phyloP scores from a whole-genome alignment of 2,888 invertebrate genomes.

The Agrochola lychnidis region DNA sequence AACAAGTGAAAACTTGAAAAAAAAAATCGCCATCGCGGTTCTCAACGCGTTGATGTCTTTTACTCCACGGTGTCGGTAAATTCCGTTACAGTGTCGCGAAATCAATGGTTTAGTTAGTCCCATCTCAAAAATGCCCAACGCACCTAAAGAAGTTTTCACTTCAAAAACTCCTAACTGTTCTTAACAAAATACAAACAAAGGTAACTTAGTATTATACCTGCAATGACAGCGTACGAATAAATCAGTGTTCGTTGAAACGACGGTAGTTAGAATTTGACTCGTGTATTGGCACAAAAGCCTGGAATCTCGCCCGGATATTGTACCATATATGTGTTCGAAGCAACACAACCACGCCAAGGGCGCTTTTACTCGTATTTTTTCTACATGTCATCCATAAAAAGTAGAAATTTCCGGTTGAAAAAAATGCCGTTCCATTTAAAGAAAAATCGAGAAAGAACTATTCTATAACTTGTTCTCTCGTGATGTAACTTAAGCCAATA shows the following conservation, averaged over 20 bases:
- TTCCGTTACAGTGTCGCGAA: too few species aligned
- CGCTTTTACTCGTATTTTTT: constrained; percentile 7
- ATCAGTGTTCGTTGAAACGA: constrained; percentile 53
- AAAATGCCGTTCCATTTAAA: constrained; percentile 4
- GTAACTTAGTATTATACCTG: not conserved
- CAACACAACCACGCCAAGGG: constrained; percentile 18
- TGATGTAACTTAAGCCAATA: constrained; percentile 15
- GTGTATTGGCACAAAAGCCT: constrained; percentile 77
- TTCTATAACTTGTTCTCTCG: constrained; percentile 12
- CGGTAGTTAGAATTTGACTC: constrained; percentile 69
- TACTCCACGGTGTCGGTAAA: too few species aligned
- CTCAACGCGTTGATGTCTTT: too few species aligned
- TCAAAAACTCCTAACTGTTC: not conserved
- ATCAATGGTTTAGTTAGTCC: too few species aligned
- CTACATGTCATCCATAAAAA: not conserved
- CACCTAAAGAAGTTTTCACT: too few species aligned
- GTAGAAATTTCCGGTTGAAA: not conserved
- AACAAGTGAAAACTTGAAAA: too few species aligned
- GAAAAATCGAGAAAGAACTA: not conserved
- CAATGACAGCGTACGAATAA: constrained; percentile 30
- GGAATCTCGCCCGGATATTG: constrained; percentile 81
- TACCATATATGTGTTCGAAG: constrained; percentile 59
- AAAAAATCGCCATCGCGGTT: too few species aligned
- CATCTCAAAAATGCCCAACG: too few species aligned
- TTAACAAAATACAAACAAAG: constrained; percentile 20